Base-by-base conservation (phyloP, 2,888 invertebrate genomes). In the Seladonia tumulorum region DNA sequence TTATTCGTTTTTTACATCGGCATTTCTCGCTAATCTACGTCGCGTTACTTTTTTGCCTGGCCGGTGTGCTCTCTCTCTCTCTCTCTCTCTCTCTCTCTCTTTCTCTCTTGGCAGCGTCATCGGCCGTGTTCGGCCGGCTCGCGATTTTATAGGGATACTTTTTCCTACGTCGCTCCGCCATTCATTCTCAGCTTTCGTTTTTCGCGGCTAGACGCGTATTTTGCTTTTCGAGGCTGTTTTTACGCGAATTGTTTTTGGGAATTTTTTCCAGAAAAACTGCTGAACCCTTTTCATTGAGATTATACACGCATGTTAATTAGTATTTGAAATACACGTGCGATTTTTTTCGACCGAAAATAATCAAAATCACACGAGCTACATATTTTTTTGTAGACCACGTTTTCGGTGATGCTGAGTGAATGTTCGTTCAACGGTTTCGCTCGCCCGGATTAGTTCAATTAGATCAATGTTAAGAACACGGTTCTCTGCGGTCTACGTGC, bases 1-100 rank as follows among this genome's bases (percentile, higher is more conserved):
- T 87, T 87, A 85, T 75, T 74, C 86, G 47, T 76, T 79, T 82
- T 86, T 82, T 82, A 49, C 76, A 78, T 68, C 53, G 72, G 47
- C 81, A 74, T 82, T 86, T 82, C 73, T 82, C 86, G 47, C 73
- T 72, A 76, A 79, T 79, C 80, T 77, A 75, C 76, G 72, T 5
- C 35, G 22, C 53, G 47, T 72, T 35, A 22, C 35, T 75, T 83
- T 76, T 76, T 72, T 45, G 35, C 42, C 35, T 29, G 63, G 63
- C 29, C 63, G 63, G 22, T 63, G 63, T 29, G 7, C 25, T 14
- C 18, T 29, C 18, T 63, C 18, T 29, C 16, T 53, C 22, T 53
- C 53, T 53, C 49, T 53, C 53, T 29, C n/a, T n/a, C 60, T 60
- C 25, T 25, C 60, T 60, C 16, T 60, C 5, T 63, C 16, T 60